Conservation (phyloP, 2,888 invertebrate genomes). For the Drosophila meridiana region DNA sequence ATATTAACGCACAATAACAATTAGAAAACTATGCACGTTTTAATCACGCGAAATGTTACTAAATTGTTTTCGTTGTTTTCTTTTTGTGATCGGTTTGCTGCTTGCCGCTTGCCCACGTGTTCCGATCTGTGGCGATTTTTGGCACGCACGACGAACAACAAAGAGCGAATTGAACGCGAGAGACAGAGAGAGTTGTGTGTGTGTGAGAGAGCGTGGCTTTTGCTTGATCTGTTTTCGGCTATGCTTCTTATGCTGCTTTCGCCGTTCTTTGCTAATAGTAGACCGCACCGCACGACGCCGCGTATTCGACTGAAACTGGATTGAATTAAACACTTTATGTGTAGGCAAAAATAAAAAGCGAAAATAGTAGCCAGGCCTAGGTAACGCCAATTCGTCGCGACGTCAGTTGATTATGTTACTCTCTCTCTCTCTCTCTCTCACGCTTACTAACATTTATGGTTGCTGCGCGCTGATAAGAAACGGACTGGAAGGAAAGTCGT, state of each 20-base stretch:
- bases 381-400: slow-evolving; percentile 31
- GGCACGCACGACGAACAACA: slow-evolving; percentile 3
- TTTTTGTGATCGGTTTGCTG: slow-evolving; percentile 7
- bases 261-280: slow-evolving; percentile 24
- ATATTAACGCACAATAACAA: slow-evolving; percentile 9
- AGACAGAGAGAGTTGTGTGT: not conserved
- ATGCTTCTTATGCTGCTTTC: slow-evolving; percentile 34
- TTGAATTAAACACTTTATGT: slow-evolving; percentile 53
- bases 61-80: slow-evolving; percentile 13
- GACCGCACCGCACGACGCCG: slow-evolving; percentile 59
- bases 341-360: slow-evolving; percentile 26
- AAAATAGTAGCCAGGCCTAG: slow-evolving; percentile 42
- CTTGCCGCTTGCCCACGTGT: slow-evolving; percentile 61
- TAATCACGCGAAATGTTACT: slow-evolving; percentile 19
- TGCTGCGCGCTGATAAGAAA: slow-evolving; percentile 62
- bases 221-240: slow-evolving; percentile 4
- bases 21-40: slow-evolving; percentile 51
- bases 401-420: slow-evolving; percentile 26
- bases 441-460: not conserved
- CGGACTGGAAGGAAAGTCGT: slow-evolving; percentile 24
- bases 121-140: slow-evolving; percentile 15
- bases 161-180: slow-evolving; percentile 15
- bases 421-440: not conserved
- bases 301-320: slow-evolving; percentile 61
- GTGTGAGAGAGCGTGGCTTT: slow-evolving; percentile 16